Evolutionary conservation across 2,888 invertebrate species (phyloP), one percentile per base, ranked within the genome.

Genomic region (Sturmia bella): DNA sequence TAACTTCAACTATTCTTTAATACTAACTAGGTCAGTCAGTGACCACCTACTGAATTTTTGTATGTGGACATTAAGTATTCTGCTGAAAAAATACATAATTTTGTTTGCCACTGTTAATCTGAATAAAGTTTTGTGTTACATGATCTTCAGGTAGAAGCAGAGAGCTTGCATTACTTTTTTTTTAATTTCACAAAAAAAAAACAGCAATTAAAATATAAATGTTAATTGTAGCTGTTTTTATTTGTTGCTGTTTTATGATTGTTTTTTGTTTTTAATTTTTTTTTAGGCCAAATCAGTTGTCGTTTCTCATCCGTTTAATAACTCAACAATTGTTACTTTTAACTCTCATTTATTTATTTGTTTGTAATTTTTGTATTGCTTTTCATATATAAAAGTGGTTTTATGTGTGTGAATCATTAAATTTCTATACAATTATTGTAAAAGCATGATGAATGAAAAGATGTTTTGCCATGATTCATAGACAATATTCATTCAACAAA

Each of bases 391-490:
- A 56, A 32, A 56, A 63, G 13, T 3, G 45, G 21, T 61, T 50
- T 69, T 17, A 52, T 21, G 17, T 9, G 5, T 39, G 13, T 77
- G 76, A 77, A 52, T 77, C 76, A 77, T 70, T 17, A 48, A n/a
- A 21, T 57, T 64, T 56, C 45, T 48, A 24, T 56, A 39, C 15
- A 64, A 43, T 17, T n/a, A 41, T 32, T 61, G 52, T 59, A 54
- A 69, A 45, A 56, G 7, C 24, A 39, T 57, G 27, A 9, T 41
- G 19, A 54, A 63, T 63, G 17, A 45, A 77, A 77, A 77, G 48
- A 56, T 77, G 48, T 77, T 76, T 69, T 76, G 0, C 15, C 45
- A 52, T 76, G 76, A 76, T 48, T 76, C 69, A 76, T 69, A 45
- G 61, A 50, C 41, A 32, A 39, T 27, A 50, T 64, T 56, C 45